Conservation (phyloP, 2,113 vertebrate genomes). For the Tachycineta bicolor region DNA sequence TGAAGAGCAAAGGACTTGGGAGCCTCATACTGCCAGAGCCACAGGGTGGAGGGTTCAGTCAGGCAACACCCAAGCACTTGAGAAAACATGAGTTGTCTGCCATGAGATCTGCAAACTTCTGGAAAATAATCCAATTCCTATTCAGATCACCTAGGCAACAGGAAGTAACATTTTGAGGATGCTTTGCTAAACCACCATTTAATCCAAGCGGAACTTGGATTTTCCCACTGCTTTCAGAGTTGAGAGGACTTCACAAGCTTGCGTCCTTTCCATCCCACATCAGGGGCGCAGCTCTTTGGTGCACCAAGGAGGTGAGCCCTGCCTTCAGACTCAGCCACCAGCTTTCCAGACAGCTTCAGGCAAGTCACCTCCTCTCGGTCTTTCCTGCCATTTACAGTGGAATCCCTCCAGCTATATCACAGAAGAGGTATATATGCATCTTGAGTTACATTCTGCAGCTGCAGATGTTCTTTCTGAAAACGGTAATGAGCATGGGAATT, state of each 20-base stretch:
- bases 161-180: not conserved
- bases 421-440: not conserved
- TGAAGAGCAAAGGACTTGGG: not conserved
- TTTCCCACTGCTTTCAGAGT: not conserved
- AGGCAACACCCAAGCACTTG: not conserved
- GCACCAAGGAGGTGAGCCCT: not conserved
- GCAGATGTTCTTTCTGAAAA: not conserved
- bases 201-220: not conserved
- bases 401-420: not conserved
- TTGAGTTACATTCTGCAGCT: not conserved
- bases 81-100: not conserved
- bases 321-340: not conserved
- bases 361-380: not conserved
- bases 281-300: not conserved
- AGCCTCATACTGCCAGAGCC: not conserved
- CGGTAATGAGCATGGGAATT: not conserved
- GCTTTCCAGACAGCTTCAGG: not conserved
- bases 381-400: not conserved
- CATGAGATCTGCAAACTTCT: not conserved
- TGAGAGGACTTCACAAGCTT: not conserved
- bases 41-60: not conserved
- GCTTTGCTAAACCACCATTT: not conserved
- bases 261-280: not conserved
- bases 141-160: not conserved
- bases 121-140: not conserved